Percentiles rank a stretch among this genome's conserved stretches.
Conservation (phyloP, 2,888 invertebrate genomes). For the Cosmia trapezina region DNA sequence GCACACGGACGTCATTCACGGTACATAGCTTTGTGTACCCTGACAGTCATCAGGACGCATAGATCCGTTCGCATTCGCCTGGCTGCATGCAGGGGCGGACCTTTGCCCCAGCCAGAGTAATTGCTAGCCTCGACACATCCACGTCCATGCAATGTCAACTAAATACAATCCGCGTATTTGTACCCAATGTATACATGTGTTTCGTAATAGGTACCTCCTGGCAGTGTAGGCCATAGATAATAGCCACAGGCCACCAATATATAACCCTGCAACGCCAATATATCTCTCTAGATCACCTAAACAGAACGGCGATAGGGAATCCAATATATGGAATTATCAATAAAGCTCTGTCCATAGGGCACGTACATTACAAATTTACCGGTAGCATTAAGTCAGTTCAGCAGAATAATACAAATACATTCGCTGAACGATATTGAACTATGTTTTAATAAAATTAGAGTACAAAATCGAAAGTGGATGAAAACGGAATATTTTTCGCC, state of each 20-base stretch:
- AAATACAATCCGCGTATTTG: constrained; percentile 39
- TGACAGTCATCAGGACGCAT: constrained; percentile 45
- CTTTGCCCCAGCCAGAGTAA: constrained; percentile 42
- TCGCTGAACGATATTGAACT: constrained; percentile 15
- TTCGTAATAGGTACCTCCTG: constrained; percentile 4
- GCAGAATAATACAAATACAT: constrained; percentile 45
- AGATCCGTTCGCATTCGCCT: constrained; percentile 32
- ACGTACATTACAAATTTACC: constrained; percentile 61
- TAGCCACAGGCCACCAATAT: constrained; percentile 29
- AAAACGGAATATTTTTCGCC: constrained; percentile 55
- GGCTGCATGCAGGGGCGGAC: constrained; percentile 23
- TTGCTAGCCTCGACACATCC: constrained; percentile 26
- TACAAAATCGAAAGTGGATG: constrained; percentile 45
- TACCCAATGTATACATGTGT: constrained; percentile 40
- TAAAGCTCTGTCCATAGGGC: constrained; percentile 34
- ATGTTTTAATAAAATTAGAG: not conserved
- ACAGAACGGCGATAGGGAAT: constrained; percentile 34
- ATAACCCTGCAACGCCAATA: constrained; percentile 23
- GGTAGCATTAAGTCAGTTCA: constrained; percentile 62
- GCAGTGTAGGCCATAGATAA: not conserved
- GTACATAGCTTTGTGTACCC: constrained; percentile 12
- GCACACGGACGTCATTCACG: constrained; percentile 16
- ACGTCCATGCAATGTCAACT: constrained; percentile 35
- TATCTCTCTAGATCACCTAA: constrained; percentile 31
- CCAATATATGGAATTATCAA: constrained; percentile 58